Evolutionary conservation across 2,113 vertebrate species (phyloP).

Genomic region (Cynopterus brachyotis): DNA sequence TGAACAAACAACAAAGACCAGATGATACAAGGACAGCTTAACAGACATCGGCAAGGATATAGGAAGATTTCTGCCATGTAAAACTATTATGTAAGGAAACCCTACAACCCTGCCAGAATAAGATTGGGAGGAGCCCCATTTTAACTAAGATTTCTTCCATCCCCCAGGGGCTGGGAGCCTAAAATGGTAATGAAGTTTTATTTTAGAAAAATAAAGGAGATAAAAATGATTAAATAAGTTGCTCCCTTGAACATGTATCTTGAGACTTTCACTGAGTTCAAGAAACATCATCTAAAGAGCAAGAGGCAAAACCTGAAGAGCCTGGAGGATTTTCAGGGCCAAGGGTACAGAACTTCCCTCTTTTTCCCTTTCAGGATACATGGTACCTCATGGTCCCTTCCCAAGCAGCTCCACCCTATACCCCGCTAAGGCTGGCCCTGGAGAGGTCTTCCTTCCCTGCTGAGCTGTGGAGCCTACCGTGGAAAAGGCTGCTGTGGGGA

Average conservation of each 20-base stretch:
- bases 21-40: not conserved
- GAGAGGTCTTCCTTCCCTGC: not conserved
- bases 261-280: not conserved
- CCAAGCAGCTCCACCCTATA: not conserved
- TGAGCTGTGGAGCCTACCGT: not conserved
- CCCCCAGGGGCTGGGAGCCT: not conserved
- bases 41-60: not conserved
- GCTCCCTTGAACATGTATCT: not conserved
- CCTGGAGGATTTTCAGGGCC: not conserved
- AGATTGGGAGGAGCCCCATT: not conserved
- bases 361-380: not conserved
- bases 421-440: not conserved
- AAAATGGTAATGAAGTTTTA: not conserved
- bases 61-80: not conserved
- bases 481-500: not conserved
- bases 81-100: not conserved
- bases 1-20: not conserved
- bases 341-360: not conserved
- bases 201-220: conserved; percentile 10
- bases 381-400: not conserved
- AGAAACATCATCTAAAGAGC: not conserved
- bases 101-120: not conserved
- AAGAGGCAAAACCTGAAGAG: not conserved
- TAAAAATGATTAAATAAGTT: not conserved
- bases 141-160: not conserved